Evolutionary conservation across 2,113 vertebrate species (phyloP).

Genomic region (Vicugna pacos): DNA sequence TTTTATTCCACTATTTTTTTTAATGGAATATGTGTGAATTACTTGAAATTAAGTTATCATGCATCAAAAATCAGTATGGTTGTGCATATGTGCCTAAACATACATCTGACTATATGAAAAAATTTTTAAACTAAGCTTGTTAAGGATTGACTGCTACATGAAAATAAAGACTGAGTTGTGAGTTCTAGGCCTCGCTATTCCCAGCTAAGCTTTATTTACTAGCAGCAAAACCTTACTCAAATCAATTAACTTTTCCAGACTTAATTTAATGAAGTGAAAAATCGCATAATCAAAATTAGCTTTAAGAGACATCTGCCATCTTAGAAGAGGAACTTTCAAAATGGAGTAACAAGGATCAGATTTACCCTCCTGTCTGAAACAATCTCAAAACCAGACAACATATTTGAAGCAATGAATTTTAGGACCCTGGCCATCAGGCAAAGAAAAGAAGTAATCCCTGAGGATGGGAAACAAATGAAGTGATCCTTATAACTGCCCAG

Average conservation of each 20-base stretch:
- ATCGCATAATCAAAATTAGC: constrained; percentile 17
- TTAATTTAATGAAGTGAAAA: constrained; percentile 49
- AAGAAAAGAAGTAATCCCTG: neutral
- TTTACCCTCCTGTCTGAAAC: neutral
- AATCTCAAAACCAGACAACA: neutral
- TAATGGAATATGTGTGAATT: neutral
- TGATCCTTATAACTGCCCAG: neutral
- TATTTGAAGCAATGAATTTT: neutral
- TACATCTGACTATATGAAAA: neutral
- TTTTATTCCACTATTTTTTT: constrained; percentile 34
- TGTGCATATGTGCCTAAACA: neutral
- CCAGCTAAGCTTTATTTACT: constrained; percentile 32
- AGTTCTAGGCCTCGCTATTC: neutral
- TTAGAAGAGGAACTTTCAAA: neutral
- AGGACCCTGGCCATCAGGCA: neutral
- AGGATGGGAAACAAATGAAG: neutral
- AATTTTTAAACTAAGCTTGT: neutral
- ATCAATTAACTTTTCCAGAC: neutral
- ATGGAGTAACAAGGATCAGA: neutral
- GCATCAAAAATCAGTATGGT: neutral
- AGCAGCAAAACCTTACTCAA: neutral
- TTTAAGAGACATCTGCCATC: neutral
- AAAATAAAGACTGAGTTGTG: neutral
- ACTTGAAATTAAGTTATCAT: constrained; percentile 54
- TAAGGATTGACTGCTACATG: neutral